Evolutionary conservation across 2,888 invertebrate genomes (phyloP).

Genomic region (Leucophenga maculata): DNA sequence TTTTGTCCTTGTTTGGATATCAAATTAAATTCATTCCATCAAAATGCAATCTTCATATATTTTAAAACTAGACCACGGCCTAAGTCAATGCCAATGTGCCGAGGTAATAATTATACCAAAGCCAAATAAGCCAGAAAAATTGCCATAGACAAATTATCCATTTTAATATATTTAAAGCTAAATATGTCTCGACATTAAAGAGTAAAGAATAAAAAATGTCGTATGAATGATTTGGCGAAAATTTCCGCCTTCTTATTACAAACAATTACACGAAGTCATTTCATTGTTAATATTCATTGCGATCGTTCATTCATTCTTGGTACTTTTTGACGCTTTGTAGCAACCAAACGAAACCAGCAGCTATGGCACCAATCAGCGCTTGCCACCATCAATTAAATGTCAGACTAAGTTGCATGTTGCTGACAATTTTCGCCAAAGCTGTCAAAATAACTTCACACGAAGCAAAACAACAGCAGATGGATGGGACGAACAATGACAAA

Average conservation of each 20-base stretch:
- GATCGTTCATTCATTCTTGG: not conserved
- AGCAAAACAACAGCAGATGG: too few species aligned
- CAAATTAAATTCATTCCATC: too few species aligned
- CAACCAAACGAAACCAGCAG: too few species aligned
- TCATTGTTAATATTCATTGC: not conserved
- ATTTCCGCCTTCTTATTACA: not conserved
- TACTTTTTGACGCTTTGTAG: not conserved
- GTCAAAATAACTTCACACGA: not conserved
- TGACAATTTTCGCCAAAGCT: constrained; percentile 19
- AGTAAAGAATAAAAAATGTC: not conserved
- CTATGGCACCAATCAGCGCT: constrained; percentile 64
- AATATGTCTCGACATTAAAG: too few species aligned
- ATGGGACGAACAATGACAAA: not conserved
- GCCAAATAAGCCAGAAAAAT: too few species aligned
- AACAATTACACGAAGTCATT: not conserved
- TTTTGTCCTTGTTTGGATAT: too few species aligned
- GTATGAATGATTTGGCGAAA: not conserved
- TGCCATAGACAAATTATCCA: too few species aligned
- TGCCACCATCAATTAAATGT: constrained; percentile 67
- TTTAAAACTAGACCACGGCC: too few species aligned
- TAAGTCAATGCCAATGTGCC: too few species aligned
- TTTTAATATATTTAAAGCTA: too few species aligned
- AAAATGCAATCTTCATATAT: too few species aligned
- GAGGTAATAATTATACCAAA: too few species aligned
- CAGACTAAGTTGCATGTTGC: constrained; percentile 35